Evolutionary conservation across 2,113 vertebrate species (phyloP).

Genomic region (Porphyrio hochstetteri): DNA sequence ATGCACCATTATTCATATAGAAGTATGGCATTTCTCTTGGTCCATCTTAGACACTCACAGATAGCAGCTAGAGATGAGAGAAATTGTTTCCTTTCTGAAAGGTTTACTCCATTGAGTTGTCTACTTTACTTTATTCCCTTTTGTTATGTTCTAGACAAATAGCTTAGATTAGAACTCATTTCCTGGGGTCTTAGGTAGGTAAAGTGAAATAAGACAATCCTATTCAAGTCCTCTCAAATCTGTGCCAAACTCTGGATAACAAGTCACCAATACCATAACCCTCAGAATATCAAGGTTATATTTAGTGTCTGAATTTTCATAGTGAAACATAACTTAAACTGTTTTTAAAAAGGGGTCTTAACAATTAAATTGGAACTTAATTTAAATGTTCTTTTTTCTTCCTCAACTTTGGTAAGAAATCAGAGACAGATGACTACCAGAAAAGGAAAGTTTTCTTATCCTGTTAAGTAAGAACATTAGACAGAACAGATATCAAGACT

Average conservation of each 20-base stretch:
- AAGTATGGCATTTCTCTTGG: neutral
- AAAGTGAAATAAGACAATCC: neutral
- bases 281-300: neutral
- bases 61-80: neutral
- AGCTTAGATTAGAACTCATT: neutral
- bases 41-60: neutral
- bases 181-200: neutral
- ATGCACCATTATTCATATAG: neutral
- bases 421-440: neutral
- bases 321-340: neutral
- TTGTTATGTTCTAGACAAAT: neutral
- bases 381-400: neutral
- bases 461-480: neutral
- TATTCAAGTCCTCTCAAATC: neutral
- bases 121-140: neutral
- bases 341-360: rapidly evolving
- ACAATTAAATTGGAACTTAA: neutral
- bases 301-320: neutral
- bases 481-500: neutral
- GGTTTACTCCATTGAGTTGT: neutral
- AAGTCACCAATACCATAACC: rapidly evolving
- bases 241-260: neutral
- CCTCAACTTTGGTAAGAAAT: neutral
- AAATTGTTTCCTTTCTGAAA: neutral
- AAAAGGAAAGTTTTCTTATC: neutral